Evolutionary conservation across 2,113 vertebrate genomes (phyloP), one percentile per base, ranked within the genome.

Genomic region (Struthio camelus): DNA sequence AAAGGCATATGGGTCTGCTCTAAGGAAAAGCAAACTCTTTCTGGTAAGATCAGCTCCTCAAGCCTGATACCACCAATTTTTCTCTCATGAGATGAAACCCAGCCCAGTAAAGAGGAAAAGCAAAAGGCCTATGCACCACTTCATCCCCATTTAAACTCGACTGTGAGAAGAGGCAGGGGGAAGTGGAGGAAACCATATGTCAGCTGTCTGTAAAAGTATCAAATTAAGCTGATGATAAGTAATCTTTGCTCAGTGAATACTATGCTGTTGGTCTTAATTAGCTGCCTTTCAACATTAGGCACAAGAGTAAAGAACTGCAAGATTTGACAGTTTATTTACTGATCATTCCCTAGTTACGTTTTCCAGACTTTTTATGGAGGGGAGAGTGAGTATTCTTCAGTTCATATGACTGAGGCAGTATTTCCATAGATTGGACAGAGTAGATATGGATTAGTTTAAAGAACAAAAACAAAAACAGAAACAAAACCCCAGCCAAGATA

Each of bases 181-280:
- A 91, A 96, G 66, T 91, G 66, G 62, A 89, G 59, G 53, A 83
- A 89, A 87, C 61, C 85, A 14, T 85, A 82, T 87, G 91, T 91
- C 89, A 93, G 50, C 62, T 95, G 78, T 80, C 80, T 70, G 70
- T 80, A 80, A 77, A 94, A 89, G 75, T 46, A 85, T 80, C 78
- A 42, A 70, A 91, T 89, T 89, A 94, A 85, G 50, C 40, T 93
- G 92, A 58, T 93, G 92, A 58, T 72, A 81, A 92, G 53, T 80
- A 80, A 94, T 80, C 62, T 85, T 87, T 94, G 75, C 84, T 85
- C 38, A 1, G 18, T 0, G 2, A 93, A 64, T 69, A 95, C 62
- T 64, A 38, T 73, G 71, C 59, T 85, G 81, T 50, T 91, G 94
- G 54, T 70, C 66, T 91, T 94, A 90, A 94, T 94, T 90, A 85